These are phyloP conservation scores for Cydia pomonella DNA, from an alignment of 1,140 invertebrate genomes.

Conservation along the genomic window DNA sequence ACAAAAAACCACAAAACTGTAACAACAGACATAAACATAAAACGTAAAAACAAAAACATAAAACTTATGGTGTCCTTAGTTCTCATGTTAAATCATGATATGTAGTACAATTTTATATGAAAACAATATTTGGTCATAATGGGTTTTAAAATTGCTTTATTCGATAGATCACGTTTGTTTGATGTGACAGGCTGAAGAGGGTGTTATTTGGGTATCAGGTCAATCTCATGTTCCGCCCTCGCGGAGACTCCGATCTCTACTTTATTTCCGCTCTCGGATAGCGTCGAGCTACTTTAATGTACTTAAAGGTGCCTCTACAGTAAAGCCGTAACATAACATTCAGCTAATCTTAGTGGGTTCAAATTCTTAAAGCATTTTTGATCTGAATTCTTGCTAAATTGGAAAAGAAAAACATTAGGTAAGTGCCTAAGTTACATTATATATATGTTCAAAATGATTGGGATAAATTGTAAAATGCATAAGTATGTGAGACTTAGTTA, in stretches of 20 bases:
- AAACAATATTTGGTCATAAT: background rate
- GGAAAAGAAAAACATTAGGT: too few relatives aligned
- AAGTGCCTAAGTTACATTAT: too few relatives aligned
- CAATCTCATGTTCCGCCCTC: conserved; percentile 42
- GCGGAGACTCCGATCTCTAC: conserved; percentile 42
- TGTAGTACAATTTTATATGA: background rate
- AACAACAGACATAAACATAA: too few relatives aligned
- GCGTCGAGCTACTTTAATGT: conserved; percentile 46
- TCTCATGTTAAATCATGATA: background rate
- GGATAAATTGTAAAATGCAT: too few relatives aligned
- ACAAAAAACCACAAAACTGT: too few relatives aligned
- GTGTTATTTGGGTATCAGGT: conserved; percentile 47
- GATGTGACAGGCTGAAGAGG: conserved; percentile 47
- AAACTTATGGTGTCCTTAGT: background rate
- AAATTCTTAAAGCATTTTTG: background rate
- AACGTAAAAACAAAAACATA: too few relatives aligned
- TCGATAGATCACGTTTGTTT: conserved; percentile 43
- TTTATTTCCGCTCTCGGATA: conserved; percentile 56
- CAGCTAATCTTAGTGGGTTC: background rate
- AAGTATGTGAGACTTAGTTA: too few relatives aligned
- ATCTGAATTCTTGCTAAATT: background rate
- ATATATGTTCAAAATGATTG: too few relatives aligned
- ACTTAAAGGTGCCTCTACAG: conserved; percentile 36
- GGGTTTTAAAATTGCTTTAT: conserved; percentile 50
- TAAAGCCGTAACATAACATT: conserved; percentile 9